Conservation (phyloP, 2,888 invertebrate genomes). For the Leptura quadrifasciata region DNA sequence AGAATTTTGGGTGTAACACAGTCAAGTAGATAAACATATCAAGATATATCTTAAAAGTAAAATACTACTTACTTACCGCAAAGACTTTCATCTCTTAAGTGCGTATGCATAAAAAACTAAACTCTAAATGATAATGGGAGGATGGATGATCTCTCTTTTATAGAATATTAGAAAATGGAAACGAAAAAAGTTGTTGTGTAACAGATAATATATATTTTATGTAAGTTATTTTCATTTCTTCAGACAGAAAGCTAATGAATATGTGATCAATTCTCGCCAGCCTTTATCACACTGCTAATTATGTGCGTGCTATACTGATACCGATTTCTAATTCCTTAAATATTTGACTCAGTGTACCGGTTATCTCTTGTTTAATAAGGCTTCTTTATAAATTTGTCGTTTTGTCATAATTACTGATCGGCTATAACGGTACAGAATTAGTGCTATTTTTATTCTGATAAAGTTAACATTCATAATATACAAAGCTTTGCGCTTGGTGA, state of each 20-base stretch:
- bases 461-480: neutral
- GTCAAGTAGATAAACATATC: too few species aligned
- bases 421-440: too few species aligned
- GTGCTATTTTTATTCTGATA: neutral
- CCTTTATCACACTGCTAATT: neutral
- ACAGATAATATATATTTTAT: slow-evolving; percentile 5
- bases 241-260: neutral
- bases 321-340: neutral
- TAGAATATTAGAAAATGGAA: slow-evolving; percentile 35
- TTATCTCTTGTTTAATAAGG: too few species aligned
- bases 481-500: neutral
- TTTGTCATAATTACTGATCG: too few species aligned
- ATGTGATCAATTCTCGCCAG: neutral
- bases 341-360: neutral
- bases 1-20: too few species aligned
- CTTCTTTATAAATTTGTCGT: too few species aligned
- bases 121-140: slow-evolving; percentile 10
- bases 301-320: neutral
- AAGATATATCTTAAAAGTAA: neutral
- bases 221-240: slow-evolving; percentile 15
- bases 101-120: neutral
- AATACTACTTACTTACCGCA: slow-evolving; percentile 18
- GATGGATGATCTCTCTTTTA: slow-evolving; percentile 31
- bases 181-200: slow-evolving; percentile 29
- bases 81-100: slow-evolving; percentile 17